These are phyloP conservation scores for Phallusia fumigata DNA, from an alignment of 23 tunicate genomes.

Conservation along the genomic window DNA sequence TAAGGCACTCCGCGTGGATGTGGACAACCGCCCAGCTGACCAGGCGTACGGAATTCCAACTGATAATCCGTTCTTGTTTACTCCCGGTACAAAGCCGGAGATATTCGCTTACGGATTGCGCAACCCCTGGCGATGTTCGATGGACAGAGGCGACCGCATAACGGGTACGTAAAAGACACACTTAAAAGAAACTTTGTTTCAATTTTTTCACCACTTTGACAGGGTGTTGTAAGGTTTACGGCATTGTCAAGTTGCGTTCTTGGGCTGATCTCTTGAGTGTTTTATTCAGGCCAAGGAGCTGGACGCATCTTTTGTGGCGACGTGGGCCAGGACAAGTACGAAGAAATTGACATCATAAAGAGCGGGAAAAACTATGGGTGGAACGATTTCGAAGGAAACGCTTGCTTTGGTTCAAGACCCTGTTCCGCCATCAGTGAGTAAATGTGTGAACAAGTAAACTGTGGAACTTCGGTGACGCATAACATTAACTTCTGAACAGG, in stretches of 20 bases:
- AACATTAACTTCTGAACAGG: too few species aligned
- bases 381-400: slow-evolving; percentile 68
- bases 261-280: too few species aligned
- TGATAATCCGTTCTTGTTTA: slow-evolving; percentile 63
- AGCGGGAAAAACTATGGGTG: slow-evolving; percentile 83
- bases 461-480: too few species aligned
- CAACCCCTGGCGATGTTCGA: slow-evolving; percentile 85
- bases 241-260: too few species aligned
- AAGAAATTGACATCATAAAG: slow-evolving; percentile 76
- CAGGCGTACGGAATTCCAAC: slow-evolving; percentile 54
- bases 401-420: slow-evolving; percentile 22
- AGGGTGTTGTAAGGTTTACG: too few species aligned
- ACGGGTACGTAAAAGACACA: slow-evolving; percentile 38
- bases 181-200: too few species aligned
- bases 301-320: slow-evolving; percentile 88
- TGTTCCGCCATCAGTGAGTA: background rate
- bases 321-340: slow-evolving; percentile 73
- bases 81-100: slow-evolving; percentile 28
- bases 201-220: too few species aligned
- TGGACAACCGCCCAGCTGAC: slow-evolving; percentile 29
- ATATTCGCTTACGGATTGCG: slow-evolving; percentile 86
- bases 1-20: slow-evolving; percentile 85
- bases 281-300: slow-evolving; percentile 28
- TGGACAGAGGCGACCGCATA: slow-evolving; percentile 62
- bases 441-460: too few species aligned